Evolutionary conservation across 1,140 invertebrate genomes (phyloP), one percentile per base, ranked within the genome.

Genomic region (Aphelenchoides avenae): DNA sequence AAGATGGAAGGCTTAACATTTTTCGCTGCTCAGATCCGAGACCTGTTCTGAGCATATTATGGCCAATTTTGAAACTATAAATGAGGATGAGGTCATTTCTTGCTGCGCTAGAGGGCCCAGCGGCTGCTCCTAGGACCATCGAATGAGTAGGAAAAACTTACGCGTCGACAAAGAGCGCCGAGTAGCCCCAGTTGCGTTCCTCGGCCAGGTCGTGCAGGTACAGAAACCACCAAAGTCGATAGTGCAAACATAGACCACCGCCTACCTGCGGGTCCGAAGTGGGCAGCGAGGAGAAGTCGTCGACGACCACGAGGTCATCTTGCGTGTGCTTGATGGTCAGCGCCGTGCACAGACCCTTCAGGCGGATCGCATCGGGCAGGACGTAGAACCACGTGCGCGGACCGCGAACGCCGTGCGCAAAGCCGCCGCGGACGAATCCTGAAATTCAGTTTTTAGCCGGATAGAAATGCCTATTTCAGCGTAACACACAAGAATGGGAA

Each of bases 141-240:
- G 44, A 61, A 15, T 51, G 24, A 51, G 33, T 13, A 63, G 57
- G 41, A 48, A 54, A 33, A 59, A 81, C 84, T 83, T 84, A 89
- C 87, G 85, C 85, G 80, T 97, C 89, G 42, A 96, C 83, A 81
- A 97, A 87, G 0, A 97, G 80, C 27, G 92, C 88, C n/a, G 91
- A 92, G 31, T 89, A 86, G 33, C 92, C 93, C 93, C 93, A 98
- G 73, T 86, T 85, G 68, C 92, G 84, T 47, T 84, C 80, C 62
- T 88, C 85, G 18, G 88, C 84, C 22, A 97, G 78, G 64, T 91
- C 84, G 66, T 85, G 78, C 1, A 98, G 78, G 73, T 84, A 94
- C 3, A 46, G 11, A 36, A 36, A 36, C 13, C 34, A 36, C 34
- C 13, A 36, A 13, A 36, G 11, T 36, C 18, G 11, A 36, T 36